Base-by-base conservation (phyloP, 1,140 invertebrate genomes). In the Agrypnia vestita region DNA sequence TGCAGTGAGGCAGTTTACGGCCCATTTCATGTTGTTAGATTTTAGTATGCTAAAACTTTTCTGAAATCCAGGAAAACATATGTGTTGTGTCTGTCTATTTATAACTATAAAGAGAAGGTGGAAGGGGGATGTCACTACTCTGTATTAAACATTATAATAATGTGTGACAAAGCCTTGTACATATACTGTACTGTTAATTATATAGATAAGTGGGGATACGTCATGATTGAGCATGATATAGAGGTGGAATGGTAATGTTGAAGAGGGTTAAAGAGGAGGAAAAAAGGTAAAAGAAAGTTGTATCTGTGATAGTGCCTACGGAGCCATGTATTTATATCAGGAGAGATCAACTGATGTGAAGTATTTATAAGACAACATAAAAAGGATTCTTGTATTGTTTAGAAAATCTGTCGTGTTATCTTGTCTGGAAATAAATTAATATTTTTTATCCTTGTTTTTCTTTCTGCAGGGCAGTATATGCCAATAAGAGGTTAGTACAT, bases 241-340 rank as follows among this genome's bases (percentile, higher is more conserved):
- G 1, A 35, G 25, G 25, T 3, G 25, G 25, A 35, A 35, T 35
- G 25, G 25, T 35, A 35, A 61, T 61, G 56, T 61, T 9, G 56
- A 61, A 7, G 25, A 15, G 3, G 12, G 43, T 25, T 1, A 12
- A 13, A 59, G 25, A 46, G 6, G 17, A 44, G 43, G 15, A 49
- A 15, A n/a, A n/a, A 10, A 25, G 49, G 56, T 19, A 35, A 35
- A 35, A 25, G 56, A 76, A 67, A 82, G 73, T 78, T 80, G 74
- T 79, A 80, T 82, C 81, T 82, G 81, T 82, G 81, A 82, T 82
- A 82, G 78, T 82, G 81, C 81, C 81, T 82, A 80, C 56, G 76
- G 79, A 78, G 76, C 67, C 78, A 79, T 71, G 67, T 51, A 49
- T 49, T 74, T 75, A 17, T 74, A 59, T 75, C 15, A 69, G 47